phyloP scores from a whole-genome alignment of 2,797 vertebrate genomes.

The Myotis pilosus region DNA sequence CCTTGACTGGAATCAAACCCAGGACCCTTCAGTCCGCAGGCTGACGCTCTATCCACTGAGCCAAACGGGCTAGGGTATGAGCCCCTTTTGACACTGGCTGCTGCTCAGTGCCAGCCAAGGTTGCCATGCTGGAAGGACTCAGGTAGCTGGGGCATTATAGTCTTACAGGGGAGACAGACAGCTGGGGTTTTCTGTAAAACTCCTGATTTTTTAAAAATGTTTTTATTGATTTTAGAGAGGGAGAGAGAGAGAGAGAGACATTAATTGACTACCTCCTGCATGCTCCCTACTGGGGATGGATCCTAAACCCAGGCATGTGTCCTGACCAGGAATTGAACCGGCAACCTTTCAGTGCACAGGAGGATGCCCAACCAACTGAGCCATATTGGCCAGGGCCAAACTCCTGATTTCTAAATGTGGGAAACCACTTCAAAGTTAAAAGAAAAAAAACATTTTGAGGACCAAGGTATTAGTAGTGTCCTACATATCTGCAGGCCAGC shows the following conservation, averaged over 20 bases:
- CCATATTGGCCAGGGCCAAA: too few species aligned
- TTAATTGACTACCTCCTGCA: too few species aligned
- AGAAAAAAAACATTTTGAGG: background rate
- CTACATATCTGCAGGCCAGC: background rate
- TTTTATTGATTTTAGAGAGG: too few species aligned
- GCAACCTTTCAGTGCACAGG: too few species aligned
- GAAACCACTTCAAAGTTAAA: slow-evolving; percentile 20
- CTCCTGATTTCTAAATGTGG: slow-evolving; percentile 6
- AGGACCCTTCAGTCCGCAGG: too few species aligned
- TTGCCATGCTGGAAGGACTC: background rate
- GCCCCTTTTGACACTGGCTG: background rate
- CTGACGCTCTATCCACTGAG: too few species aligned
- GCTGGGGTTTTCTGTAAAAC: background rate
- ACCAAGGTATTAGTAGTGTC: background rate
- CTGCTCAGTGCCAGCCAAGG: background rate
- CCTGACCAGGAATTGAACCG: too few species aligned
- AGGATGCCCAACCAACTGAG: too few species aligned
- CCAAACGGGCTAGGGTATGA: background rate
- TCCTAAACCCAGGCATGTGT: too few species aligned
- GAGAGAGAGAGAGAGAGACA: too few species aligned
- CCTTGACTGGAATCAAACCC: too few species aligned
- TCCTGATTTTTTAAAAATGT: background rate
- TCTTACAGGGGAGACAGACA: background rate
- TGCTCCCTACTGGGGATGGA: too few species aligned
- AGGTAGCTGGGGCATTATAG: background rate